A percentile compares a stretch with the other conserved stretches of the same genome.
Evolutionary conservation across 2,113 vertebrate genomes (phyloP).

Genomic region (Chaetura pelagica): DNA sequence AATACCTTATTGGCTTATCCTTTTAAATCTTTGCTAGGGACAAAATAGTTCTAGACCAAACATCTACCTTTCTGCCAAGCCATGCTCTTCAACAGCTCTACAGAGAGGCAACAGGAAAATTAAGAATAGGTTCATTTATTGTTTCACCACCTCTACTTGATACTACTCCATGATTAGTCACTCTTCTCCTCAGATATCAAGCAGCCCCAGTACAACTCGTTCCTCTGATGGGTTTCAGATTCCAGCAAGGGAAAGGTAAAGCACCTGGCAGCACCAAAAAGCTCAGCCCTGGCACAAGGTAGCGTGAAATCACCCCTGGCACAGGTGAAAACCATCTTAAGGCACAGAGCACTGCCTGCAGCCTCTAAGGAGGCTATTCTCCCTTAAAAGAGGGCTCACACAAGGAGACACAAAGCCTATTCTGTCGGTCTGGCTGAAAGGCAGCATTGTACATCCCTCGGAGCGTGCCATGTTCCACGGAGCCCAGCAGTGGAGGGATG

Average conservation of each 20-base stretch:
- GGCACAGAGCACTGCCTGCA: not conserved
- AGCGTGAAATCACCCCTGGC: slow-evolving; percentile 36
- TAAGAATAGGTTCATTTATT: not conserved
- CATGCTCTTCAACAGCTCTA: not conserved
- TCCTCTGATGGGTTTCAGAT: not conserved
- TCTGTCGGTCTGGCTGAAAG: slow-evolving; percentile 50
- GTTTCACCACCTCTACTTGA: not conserved
- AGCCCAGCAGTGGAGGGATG: not conserved
- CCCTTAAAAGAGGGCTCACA: slow-evolving; percentile 19
- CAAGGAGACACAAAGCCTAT: slow-evolving; percentile 31
- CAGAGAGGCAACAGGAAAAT: not conserved
- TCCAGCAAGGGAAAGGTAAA: not conserved
- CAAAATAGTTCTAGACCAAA: not conserved
- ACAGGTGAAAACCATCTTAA: slow-evolving; percentile 18
- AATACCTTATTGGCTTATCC: not conserved
- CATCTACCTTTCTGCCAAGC: not conserved
- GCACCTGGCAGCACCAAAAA: not conserved
- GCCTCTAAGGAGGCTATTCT: slow-evolving; percentile 22
- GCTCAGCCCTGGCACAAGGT: not conserved
- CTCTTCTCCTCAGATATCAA: not conserved
- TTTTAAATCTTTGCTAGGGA: not conserved
- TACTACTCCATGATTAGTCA: not conserved
- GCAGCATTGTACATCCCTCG: slow-evolving; percentile 12
- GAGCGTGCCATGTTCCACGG: not conserved
- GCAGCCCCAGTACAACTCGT: accelerated